Conservation (phyloP, 2,113 vertebrate genomes). For the Myotis brandtii region DNA sequence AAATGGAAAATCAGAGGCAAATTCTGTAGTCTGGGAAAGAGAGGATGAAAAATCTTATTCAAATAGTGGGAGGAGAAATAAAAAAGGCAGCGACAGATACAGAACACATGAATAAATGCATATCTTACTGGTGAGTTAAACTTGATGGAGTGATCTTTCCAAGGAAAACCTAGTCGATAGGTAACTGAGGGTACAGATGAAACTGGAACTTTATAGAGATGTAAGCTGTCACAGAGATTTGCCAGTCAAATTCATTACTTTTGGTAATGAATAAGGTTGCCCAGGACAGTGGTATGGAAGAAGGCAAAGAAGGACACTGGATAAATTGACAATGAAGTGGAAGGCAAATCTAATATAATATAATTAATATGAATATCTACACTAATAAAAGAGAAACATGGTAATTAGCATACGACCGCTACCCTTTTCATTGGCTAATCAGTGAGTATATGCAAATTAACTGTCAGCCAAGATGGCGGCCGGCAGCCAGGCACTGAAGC, state of each 20-base stretch:
- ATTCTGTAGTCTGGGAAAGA: background rate
- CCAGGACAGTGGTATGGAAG: background rate
- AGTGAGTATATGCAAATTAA: too few species aligned
- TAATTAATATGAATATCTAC: background rate
- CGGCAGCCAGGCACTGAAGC: too few species aligned
- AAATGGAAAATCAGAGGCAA: background rate
- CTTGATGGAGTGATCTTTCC: background rate
- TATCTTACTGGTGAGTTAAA: background rate
- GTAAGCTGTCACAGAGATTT: background rate
- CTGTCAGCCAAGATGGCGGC: too few species aligned
- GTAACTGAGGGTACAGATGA: background rate
- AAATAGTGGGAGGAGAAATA: background rate
- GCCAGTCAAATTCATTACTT: background rate
- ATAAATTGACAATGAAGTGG: background rate
- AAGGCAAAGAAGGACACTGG: background rate
- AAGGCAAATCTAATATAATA: background rate
- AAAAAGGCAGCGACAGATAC: background rate
- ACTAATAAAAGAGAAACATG: too few species aligned
- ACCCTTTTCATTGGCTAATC: too few species aligned
- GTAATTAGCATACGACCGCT: too few species aligned
- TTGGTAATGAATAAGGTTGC: background rate
- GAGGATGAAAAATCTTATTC: background rate
- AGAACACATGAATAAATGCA: background rate
- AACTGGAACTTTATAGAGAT: background rate
- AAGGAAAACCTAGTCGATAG: background rate